These are phyloP conservation scores for Lycodopsis pacificus DNA, from an alignment of 2,797 vertebrate species.

Conservation along the genomic window DNA sequence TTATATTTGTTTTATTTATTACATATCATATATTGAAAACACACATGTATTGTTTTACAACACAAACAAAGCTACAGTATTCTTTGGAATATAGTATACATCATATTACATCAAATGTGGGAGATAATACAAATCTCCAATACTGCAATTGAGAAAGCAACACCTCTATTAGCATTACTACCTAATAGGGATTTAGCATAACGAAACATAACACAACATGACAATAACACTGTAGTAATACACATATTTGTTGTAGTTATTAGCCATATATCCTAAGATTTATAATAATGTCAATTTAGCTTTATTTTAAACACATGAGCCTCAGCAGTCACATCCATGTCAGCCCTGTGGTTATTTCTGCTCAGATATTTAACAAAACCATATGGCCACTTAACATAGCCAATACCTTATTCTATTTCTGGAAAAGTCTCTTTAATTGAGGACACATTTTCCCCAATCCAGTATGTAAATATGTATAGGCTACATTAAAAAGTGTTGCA, in stretches of 20 bases:
- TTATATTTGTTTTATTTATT: too few species aligned
- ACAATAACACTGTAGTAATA: too few species aligned
- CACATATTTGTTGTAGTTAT: too few species aligned
- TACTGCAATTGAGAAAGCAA: background rate
- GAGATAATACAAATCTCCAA: background rate
- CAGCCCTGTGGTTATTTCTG: background rate
- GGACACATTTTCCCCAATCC: background rate
- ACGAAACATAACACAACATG: too few species aligned
- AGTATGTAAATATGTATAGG: background rate
- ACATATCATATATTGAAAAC: background rate
- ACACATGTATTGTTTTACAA: conserved; percentile 34
- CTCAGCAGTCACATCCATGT: too few species aligned
- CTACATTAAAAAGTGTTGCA: background rate
- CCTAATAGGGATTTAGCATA: too few species aligned
- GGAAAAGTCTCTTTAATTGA: background rate
- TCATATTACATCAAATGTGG: background rate
- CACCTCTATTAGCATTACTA: background rate
- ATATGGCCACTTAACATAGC: background rate
- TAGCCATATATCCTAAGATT: too few species aligned
- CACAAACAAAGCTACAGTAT: background rate
- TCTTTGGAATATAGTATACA: background rate
- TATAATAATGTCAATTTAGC: too few species aligned
- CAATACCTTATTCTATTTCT: background rate
- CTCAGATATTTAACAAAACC: background rate
- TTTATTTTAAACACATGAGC: too few species aligned